phyloP scores from a whole-genome alignment of 2,113 vertebrate species.

The Leucopsar rothschildi region DNA sequence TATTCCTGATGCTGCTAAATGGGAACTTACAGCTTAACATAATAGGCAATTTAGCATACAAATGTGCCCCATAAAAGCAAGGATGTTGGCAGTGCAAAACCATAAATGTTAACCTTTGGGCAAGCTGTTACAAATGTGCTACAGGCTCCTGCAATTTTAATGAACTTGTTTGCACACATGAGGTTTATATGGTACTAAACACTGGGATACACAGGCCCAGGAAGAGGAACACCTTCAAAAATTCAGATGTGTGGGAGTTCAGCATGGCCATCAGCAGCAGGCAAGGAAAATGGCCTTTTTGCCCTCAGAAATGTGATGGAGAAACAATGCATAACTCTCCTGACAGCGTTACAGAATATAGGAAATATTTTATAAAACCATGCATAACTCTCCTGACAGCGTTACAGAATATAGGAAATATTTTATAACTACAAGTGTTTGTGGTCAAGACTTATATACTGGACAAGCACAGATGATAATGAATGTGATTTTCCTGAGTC shows the following conservation, averaged over 20 bases:
- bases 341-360: too few relatives aligned
- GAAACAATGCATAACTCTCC: background rate
- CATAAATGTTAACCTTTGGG: constrained; percentile 77
- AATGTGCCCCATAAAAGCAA: constrained; percentile 75
- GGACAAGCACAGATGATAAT: background rate
- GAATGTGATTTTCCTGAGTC: background rate
- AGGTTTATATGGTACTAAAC: constrained; percentile 37
- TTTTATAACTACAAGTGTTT: background rate
- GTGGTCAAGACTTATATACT: background rate
- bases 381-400: background rate
- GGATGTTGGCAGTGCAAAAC: constrained; percentile 72
- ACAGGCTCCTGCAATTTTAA: constrained; percentile 72
- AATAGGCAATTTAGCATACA: constrained; percentile 80
- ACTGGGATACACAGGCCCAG: background rate
- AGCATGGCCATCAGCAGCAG: background rate
- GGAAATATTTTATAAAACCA: too few relatives aligned
- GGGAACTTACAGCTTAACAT: constrained; percentile 71
- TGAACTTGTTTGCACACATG: constrained; percentile 71
- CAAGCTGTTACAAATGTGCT: constrained; percentile 76
- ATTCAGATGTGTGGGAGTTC: background rate
- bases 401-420: background rate
- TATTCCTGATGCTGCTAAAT: constrained; percentile 75
- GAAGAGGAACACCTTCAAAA: constrained; percentile 1
- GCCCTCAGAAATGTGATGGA: background rate
- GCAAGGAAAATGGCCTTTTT: background rate